phyloP scores from a whole-genome alignment of 2,797 vertebrate genomes.

The Emydoidea blandingii region DNA sequence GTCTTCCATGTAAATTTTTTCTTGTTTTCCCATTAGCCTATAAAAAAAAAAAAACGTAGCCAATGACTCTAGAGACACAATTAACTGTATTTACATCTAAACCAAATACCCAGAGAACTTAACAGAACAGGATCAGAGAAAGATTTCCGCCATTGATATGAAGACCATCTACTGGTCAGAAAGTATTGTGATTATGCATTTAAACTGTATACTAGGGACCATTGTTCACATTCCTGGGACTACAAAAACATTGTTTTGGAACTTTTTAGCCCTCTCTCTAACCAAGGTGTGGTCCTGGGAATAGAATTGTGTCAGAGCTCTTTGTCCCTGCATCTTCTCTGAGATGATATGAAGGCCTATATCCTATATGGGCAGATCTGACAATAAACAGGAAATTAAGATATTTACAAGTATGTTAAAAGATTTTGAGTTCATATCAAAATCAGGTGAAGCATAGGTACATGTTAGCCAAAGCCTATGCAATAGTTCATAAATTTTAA shows the following conservation, averaged over 20 bases:
- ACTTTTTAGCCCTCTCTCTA: background rate
- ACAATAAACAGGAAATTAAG: background rate
- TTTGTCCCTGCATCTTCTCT: background rate
- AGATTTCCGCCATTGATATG: background rate
- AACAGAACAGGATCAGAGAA: background rate
- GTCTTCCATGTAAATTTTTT: background rate
- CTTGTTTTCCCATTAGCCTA: background rate
- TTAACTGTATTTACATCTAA: background rate
- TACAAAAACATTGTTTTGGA: background rate
- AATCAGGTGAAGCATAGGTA: background rate
- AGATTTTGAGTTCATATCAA: background rate
- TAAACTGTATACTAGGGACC: background rate
- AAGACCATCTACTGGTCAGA: background rate
- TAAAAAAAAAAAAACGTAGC: background rate
- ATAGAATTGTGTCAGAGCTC: background rate
- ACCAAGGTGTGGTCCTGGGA: background rate
- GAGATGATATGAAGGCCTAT: background rate
- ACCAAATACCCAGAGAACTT: background rate
- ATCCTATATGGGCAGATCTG: background rate
- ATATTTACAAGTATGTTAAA: background rate
- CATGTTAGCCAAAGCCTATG: background rate
- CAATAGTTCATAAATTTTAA: background rate
- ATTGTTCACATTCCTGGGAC: background rate
- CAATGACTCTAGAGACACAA: fast-evolving
- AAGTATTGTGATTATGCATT: background rate